A percentile compares a stretch with the other conserved stretches of the same genome.
phyloP scores from a whole-genome alignment of 2,888 invertebrate genomes.

The Eudasyphora cyanicolor region DNA sequence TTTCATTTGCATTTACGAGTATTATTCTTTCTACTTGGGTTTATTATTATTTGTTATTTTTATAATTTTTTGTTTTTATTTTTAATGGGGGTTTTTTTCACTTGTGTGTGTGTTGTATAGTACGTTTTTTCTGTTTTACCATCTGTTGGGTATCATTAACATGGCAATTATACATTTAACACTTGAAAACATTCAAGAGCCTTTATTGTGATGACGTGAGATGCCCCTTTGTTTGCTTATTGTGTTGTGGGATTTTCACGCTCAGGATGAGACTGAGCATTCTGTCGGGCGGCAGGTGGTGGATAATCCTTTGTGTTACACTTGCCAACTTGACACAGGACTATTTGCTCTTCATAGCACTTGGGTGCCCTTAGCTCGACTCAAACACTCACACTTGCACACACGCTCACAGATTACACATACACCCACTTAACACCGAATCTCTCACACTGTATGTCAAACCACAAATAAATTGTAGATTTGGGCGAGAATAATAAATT shows the following conservation, averaged over 20 bases:
- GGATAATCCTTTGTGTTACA: slow-evolving; percentile 39
- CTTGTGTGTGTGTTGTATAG: not conserved
- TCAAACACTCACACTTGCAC: not conserved
- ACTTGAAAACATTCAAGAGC: slow-evolving; percentile 39
- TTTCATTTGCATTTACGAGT: slow-evolving; percentile 24
- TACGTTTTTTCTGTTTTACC: not conserved
- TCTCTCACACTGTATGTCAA: not conserved
- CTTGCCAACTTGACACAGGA: slow-evolving; percentile 22
- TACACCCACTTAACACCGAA: not conserved
- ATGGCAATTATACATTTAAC: slow-evolving; percentile 38
- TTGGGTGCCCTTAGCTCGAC: not conserved
- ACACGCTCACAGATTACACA: not conserved
- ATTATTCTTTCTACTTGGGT: too few relatives aligned
- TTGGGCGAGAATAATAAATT: not conserved
- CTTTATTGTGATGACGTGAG: not conserved
- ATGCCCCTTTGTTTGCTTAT: slow-evolving; percentile 16
- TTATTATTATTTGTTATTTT: too few relatives aligned
- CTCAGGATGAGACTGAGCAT: too few relatives aligned
- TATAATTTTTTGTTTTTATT: too few relatives aligned
- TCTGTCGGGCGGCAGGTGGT: not conserved
- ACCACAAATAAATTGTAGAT: not conserved
- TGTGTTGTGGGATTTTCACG: not conserved
- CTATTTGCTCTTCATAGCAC: not conserved
- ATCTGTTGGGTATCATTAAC: slow-evolving; percentile 47
- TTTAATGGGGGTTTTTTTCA: not conserved